These are phyloP conservation scores for Cyprinodon tularosa DNA, from an alignment of 2,113 vertebrate species.

Conservation along the genomic window DNA sequence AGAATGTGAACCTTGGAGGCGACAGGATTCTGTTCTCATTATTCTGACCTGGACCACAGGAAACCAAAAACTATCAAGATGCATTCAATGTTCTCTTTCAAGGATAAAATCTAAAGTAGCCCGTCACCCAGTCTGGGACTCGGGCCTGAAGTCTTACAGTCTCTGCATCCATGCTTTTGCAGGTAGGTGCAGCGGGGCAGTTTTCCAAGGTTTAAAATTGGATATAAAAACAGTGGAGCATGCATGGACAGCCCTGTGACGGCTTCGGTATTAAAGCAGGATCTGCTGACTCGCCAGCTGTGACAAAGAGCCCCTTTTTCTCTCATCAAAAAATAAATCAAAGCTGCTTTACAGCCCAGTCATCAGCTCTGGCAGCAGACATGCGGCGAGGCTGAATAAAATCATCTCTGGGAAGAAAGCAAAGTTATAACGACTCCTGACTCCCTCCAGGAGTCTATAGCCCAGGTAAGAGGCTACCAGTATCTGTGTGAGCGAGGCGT, in stretches of 20 bases:
- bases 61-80: not conserved
- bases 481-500: slow-evolving; percentile 37
- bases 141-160: not conserved
- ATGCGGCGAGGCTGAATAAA: slow-evolving; percentile 52
- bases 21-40: not conserved
- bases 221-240: slow-evolving; percentile 46
- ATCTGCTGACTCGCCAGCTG: slow-evolving; percentile 54
- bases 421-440: slow-evolving; percentile 36
- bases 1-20: not conserved
- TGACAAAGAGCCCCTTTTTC: slow-evolving; percentile 42
- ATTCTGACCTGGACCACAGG: not conserved
- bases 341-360: slow-evolving; percentile 39
- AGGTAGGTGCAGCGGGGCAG: not conserved
- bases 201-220: slow-evolving; percentile 35
- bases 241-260: slow-evolving; percentile 45
- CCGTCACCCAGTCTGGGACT: not conserved
- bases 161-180: slow-evolving; percentile 10
- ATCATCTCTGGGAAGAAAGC: slow-evolving; percentile 48
- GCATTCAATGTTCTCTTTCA: not conserved
- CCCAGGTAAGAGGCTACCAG: slow-evolving; percentile 10
- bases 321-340: slow-evolving; percentile 28
- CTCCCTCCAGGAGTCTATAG: slow-evolving; percentile 25
- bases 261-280: slow-evolving; percentile 42
- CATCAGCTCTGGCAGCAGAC: slow-evolving; percentile 41
- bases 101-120: not conserved